A percentile compares a stretch with the other conserved stretches of the same genome.
phyloP scores from a whole-genome alignment of 1,140 invertebrate genomes.

The Monomorium pharaonis region DNA sequence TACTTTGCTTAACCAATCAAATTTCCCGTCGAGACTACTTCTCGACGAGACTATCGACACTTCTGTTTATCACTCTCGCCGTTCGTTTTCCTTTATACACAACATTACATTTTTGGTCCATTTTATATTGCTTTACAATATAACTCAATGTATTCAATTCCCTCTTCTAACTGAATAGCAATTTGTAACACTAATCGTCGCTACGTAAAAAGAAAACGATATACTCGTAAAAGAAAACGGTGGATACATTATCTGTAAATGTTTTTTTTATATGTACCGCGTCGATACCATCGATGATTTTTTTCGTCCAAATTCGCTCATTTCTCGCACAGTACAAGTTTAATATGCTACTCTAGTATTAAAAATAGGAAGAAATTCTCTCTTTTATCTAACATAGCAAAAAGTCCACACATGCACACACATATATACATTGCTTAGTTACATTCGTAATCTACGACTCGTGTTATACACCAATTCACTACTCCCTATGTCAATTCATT shows the following conservation, averaged over 20 bases:
- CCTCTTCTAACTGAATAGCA: constrained; percentile 40
- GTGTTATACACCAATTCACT: constrained; percentile 9
- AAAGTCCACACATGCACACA: constrained; percentile 19
- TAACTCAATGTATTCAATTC: constrained; percentile 47
- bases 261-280: constrained; percentile 50
- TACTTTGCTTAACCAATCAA: constrained; percentile 62
- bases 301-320: constrained; percentile 7
- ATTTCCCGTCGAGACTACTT: constrained; percentile 24
- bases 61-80: neutral
- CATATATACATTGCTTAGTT: neutral
- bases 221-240: constrained; percentile 49
- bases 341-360: constrained; percentile 6
- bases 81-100: constrained; percentile 36
- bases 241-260: too few species aligned
- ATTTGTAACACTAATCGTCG: neutral
- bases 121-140: constrained; percentile 66
- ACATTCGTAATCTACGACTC: neutral
- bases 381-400: neutral
- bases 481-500: constrained; percentile 80
- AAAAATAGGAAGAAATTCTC: constrained; percentile 23
- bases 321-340: constrained; percentile 32
- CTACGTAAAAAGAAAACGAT: constrained; percentile 18
- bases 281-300: constrained; percentile 38
- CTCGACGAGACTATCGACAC: neutral
- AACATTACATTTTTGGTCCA: constrained; percentile 71